Percentiles rank a stretch among this genome's conserved stretches.
Evolutionary conservation across 30 jellyfish, hydroid and myxozoan genomes (phyloP).

Genomic region (Chrysaora quinquecirrha): DNA sequence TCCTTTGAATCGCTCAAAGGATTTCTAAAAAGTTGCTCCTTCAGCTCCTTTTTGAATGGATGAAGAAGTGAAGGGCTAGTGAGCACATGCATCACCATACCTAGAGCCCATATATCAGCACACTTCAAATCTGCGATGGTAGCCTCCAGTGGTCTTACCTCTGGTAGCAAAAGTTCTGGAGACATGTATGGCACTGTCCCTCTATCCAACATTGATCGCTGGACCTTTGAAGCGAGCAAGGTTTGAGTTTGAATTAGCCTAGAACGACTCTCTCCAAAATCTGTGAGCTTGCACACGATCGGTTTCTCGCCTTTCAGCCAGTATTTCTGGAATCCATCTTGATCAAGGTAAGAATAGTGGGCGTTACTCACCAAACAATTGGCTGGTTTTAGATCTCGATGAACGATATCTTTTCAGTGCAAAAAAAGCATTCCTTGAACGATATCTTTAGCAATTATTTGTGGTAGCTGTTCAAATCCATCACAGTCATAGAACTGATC

Average conservation of each 20-base stretch:
- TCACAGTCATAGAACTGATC: background rate
- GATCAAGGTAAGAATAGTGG: background rate
- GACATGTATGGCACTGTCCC: conserved; percentile 37
- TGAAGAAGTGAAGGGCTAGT: background rate
- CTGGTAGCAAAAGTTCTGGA: conserved; percentile 28
- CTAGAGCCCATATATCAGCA: conserved; percentile 40
- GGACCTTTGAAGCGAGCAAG: conserved; percentile 3
- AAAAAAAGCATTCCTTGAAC: background rate
- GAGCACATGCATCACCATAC: conserved; percentile 16
- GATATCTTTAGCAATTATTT: background rate
- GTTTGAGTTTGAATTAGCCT: conserved; percentile 25
- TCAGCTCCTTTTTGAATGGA: conserved; percentile 16
- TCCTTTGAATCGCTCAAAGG: conserved; percentile 3
- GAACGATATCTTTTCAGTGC: background rate
- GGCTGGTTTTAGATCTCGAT: background rate
- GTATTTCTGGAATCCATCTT: background rate
- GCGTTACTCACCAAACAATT: conserved; percentile 2
- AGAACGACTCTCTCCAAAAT: conserved; percentile 39
- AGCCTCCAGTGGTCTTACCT: conserved; percentile 16
- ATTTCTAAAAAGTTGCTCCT: background rate
- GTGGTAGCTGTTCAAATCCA: conserved; percentile 1
- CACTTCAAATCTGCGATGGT: background rate
- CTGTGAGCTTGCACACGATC: conserved; percentile 24
- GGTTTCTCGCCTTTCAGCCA: conserved; percentile 9
- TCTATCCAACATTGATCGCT: background rate